Evolutionary conservation across 2,888 invertebrate genomes (phyloP).

Genomic region (Therioaphis trifolii): DNA sequence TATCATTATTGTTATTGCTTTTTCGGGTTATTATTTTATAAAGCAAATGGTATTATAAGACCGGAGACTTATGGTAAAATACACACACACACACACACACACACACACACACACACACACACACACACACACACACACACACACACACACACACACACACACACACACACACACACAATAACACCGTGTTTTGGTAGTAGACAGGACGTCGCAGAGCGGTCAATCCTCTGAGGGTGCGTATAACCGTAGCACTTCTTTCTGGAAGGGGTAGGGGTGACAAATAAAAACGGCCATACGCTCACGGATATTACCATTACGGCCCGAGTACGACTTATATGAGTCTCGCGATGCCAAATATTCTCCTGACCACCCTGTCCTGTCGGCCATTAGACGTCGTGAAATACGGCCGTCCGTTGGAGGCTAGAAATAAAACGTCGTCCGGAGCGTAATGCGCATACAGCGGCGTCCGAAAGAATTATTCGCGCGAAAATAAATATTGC

Average conservation of each 20-base stretch:
- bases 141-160: too few relatives aligned
- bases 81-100: neutral
- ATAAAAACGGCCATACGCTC: conserved; percentile 1
- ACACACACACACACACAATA: neutral
- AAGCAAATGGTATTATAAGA: too few relatives aligned
- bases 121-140: too few relatives aligned
- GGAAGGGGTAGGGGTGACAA: neutral
- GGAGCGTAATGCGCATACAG: too few relatives aligned
- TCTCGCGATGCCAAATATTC: neutral
- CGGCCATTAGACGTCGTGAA: too few relatives aligned
- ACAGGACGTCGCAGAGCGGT: neutral
- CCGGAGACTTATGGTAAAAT: neutral
- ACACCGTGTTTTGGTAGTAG: neutral
- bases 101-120: too few relatives aligned
- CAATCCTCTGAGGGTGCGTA: conserved; percentile 2
- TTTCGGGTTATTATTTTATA: conserved; percentile 25
- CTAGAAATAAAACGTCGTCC: too few relatives aligned
- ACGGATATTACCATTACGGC: neutral
- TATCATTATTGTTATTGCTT: neutral
- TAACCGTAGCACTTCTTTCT: neutral
- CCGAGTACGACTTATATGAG: too few relatives aligned
- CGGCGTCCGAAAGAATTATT: too few relatives aligned
- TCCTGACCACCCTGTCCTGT: neutral
- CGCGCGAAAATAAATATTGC: too few relatives aligned
- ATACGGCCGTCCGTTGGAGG: neutral